Base-by-base conservation (phyloP, 2,113 vertebrate genomes). In the Centrocercus urophasianus region DNA sequence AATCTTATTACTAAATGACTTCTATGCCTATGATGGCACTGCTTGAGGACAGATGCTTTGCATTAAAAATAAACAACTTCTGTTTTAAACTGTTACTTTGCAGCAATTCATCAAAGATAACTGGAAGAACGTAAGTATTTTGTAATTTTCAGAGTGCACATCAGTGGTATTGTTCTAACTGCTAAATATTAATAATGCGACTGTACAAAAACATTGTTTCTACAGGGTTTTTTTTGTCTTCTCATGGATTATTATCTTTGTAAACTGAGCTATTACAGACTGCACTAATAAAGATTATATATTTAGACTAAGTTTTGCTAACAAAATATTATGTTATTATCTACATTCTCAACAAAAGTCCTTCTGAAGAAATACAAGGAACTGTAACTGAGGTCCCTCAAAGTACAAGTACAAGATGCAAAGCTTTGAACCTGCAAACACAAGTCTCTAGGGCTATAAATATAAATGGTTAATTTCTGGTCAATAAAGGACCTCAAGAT, bases 61-160 rank as follows among this genome's bases (percentile, higher is more conserved):
- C n/a, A 81, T 24, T 70, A 84, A 93, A 84, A 63, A 25, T 6
- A 63, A 95, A 70, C 9, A 76, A 65, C 69, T 40, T 43, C 73
- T 66, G 21, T 52, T 83, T 77, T 45, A 65, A 25, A 7, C 27
- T 14, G 14, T 57, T 57, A 47, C 16, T 77, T 36, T 28, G 42
- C 19, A 88, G n/a, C 50, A 84, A 18, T 36, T 65, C 45, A n/a
- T 52, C 75, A 54, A 30, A 93, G 27, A 47, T 0, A 65, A 81
- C 6, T 34, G 65, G 52, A 14, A 73, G 28, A 63, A 57, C 2
- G 6, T 10, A 27, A 28, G 57, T 47, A 34, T 42, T 18, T 22
- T 13, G 7, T 20, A 57, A 88, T 56, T 60, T 48, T 47, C 42
- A 75, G 3, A 50, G 27, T 5, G 17, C 15, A 54, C 52, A 71